Evolutionary conservation across 2,113 vertebrate genomes (phyloP).

Genomic region (Ageneiosus marmoratus): DNA sequence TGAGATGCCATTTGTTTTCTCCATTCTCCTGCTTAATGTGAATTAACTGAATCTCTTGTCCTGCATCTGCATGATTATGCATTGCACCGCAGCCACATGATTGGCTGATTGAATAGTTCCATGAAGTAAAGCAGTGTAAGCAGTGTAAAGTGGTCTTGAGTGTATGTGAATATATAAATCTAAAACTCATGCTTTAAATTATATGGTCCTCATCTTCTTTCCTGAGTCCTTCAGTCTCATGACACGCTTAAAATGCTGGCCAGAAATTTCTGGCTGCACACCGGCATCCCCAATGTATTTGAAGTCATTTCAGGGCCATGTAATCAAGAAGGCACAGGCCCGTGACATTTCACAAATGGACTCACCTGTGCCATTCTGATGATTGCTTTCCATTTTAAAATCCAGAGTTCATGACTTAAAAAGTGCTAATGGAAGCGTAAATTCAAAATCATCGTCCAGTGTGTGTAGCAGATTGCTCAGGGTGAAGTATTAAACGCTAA

Average conservation of each 20-base stretch:
- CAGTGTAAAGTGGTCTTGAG: neutral
- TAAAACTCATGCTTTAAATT: neutral
- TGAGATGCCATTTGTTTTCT: neutral
- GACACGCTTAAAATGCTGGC: neutral
- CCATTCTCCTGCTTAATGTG: too few relatives aligned
- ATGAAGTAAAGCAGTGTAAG: too few relatives aligned
- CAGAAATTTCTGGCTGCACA: constrained; percentile 14
- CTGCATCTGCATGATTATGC: neutral
- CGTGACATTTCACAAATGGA: constrained; percentile 27
- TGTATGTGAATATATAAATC: neutral
- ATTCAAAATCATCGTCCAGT: neutral
- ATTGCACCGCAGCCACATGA: neutral
- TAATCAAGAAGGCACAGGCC: constrained; percentile 34
- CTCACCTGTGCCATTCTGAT: neutral
- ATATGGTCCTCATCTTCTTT: neutral
- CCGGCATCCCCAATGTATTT: neutral
- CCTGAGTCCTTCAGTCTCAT: neutral
- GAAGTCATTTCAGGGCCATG: constrained; percentile 18
- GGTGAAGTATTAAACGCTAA: constrained; percentile 1
- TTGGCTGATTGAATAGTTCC: neutral
- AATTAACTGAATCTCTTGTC: neutral
- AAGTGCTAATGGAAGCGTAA: constrained; percentile 9
- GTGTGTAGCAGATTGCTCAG: neutral
- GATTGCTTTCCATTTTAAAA: constrained; percentile 30
- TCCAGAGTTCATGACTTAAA: constrained; percentile 19